Evolutionary conservation across 2,113 vertebrate species (phyloP).

Genomic region (Pygathrix nemaeus): DNA sequence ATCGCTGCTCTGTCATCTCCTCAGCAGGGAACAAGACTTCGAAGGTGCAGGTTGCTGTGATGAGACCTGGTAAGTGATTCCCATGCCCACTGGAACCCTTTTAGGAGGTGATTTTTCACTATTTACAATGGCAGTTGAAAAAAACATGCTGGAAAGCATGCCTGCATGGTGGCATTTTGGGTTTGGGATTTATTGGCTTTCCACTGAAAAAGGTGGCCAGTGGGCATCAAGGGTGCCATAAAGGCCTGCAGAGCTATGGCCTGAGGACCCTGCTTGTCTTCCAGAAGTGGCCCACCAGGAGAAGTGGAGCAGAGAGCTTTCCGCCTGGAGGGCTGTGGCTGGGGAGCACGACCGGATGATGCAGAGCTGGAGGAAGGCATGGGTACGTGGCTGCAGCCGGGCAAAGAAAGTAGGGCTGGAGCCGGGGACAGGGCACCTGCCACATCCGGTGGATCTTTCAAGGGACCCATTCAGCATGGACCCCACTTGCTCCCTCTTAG

Average conservation of each 20-base stretch:
- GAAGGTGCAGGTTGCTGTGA: constrained; percentile 84
- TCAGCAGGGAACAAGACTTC: constrained; percentile 84
- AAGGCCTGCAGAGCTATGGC: neutral
- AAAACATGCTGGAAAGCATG: neutral
- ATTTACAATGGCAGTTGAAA: no score
- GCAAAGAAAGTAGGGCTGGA: neutral
- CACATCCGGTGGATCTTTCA: neutral
- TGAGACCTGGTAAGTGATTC: constrained; percentile 58
- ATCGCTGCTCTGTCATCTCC: constrained; percentile 89
- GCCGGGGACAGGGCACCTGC: neutral
- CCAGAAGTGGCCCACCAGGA: constrained; percentile 84
- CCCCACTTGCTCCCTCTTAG: neutral
- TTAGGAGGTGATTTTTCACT: no score
- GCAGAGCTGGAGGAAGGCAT: constrained; percentile 90
- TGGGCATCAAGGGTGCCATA: rapidly evolving
- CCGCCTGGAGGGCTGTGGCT: constrained; percentile 89
- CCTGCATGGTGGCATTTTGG: neutral
- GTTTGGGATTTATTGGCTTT: neutral
- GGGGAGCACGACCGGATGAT: constrained; percentile 90
- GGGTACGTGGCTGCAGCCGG: constrained; percentile 83
- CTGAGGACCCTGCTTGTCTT: constrained; percentile 54
- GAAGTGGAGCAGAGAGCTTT: constrained; percentile 86
- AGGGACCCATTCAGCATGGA: neutral
- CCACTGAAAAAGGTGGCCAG: neutral
- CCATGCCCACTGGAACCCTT: neutral